phyloP scores from a whole-genome alignment of 2,888 invertebrate genomes.

The Hetaerina titia region DNA sequence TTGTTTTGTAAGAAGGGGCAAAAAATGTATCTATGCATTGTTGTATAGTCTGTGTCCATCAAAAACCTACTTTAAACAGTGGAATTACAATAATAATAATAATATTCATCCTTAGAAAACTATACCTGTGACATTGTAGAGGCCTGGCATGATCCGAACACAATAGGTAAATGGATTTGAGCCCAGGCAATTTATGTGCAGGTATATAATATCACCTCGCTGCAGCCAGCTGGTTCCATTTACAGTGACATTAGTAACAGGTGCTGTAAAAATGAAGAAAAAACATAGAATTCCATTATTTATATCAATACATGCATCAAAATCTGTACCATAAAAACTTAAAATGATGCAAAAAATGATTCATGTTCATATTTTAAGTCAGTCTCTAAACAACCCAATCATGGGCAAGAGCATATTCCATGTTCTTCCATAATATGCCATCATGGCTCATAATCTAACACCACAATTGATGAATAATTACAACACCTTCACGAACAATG shows the following conservation, averaged over 20 bases:
- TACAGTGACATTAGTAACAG: conserved; percentile 84
- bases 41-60: background rate
- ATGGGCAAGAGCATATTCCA: no score
- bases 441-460: no score
- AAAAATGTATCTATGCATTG: background rate
- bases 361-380: no score
- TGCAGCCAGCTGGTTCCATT: conserved; percentile 90
- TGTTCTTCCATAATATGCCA: no score
- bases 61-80: background rate
- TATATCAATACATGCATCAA: no score
- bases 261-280: conserved; percentile 80
- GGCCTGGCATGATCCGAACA: conserved; percentile 82
- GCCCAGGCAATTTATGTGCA: conserved; percentile 85
- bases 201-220: conserved; percentile 87
- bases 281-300: no score
- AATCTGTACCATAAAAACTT: background rate
- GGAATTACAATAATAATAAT: background rate
- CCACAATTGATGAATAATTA: no score
- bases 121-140: conserved; percentile 75
- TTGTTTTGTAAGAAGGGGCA: no score
- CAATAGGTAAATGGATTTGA: conserved; percentile 88
- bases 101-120: background rate
- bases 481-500: no score
- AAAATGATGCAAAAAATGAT: background rate
- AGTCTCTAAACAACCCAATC: no score